phyloP scores from a whole-genome alignment of 2,888 invertebrate species.

The Cephus nigrinus region DNA sequence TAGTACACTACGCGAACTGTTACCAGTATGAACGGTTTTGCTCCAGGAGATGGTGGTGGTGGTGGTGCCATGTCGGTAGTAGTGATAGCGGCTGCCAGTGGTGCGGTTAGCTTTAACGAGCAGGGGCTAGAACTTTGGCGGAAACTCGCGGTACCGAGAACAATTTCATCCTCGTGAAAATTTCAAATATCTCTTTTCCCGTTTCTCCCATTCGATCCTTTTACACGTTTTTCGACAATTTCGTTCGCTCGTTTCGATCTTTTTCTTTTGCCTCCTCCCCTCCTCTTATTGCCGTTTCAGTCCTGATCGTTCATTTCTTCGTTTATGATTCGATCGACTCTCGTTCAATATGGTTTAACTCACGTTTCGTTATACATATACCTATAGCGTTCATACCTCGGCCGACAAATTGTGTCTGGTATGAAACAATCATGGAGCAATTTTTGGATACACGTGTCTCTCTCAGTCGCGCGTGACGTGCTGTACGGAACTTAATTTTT shows the following conservation, averaged over 20 bases:
- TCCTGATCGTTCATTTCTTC: background rate
- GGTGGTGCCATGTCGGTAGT: background rate
- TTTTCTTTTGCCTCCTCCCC: background rate
- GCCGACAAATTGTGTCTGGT: background rate
- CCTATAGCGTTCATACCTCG: too few species aligned
- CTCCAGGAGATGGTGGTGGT: background rate
- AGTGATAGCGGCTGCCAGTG: background rate
- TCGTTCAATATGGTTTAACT: background rate
- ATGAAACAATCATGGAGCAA: background rate
- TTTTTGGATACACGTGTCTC: background rate
- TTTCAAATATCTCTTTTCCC: background rate
- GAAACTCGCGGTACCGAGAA: background rate
- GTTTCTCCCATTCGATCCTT: background rate
- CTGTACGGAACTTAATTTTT: background rate
- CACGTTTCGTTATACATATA: background rate
- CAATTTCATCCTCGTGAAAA: background rate
- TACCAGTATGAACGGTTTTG: background rate
- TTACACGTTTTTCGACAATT: background rate
- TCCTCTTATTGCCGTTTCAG: background rate
- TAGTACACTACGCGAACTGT: background rate
- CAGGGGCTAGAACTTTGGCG: background rate
- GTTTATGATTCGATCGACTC: background rate
- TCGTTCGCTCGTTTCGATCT: background rate
- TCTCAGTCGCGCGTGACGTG: too few species aligned
- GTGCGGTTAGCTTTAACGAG: background rate